Evolutionary conservation across 2,113 vertebrate genomes (phyloP).

Genomic region (Gambusia holbrooki): DNA sequence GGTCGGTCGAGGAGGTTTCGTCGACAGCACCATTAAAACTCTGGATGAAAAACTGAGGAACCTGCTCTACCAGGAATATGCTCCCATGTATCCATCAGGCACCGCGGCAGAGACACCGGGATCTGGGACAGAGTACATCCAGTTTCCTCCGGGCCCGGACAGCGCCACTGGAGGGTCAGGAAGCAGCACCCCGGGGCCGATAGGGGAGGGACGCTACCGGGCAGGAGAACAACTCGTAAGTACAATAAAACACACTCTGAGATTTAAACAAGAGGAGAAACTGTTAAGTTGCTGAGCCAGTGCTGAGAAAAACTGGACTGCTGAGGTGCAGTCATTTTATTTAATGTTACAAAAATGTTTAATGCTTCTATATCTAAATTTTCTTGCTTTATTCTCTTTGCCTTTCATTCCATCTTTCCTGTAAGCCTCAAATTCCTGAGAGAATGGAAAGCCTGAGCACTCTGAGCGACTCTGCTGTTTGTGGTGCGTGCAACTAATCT

Average conservation of each 20-base stretch:
- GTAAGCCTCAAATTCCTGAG: slow-evolving; percentile 83
- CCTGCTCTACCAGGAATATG: slow-evolving; percentile 94
- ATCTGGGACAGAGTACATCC: slow-evolving; percentile 83
- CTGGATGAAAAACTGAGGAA: slow-evolving; percentile 96
- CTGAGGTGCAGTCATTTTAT: slow-evolving; percentile 5
- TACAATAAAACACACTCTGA: background rate
- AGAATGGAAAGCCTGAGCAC: slow-evolving; percentile 82
- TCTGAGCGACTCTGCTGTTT: slow-evolving; percentile 81
- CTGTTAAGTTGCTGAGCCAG: background rate
- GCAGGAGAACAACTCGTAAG: slow-evolving; percentile 80
- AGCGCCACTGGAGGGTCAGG: slow-evolving; percentile 74
- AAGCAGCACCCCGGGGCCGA: slow-evolving; percentile 48
- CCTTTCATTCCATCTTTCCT: slow-evolving; percentile 13
- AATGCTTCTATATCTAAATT: background rate
- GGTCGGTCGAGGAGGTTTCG: slow-evolving; percentile 88
- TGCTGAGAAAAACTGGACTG: background rate
- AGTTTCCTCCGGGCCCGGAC: slow-evolving; percentile 80
- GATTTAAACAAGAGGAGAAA: background rate
- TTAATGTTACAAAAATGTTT: background rate
- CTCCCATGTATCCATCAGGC: slow-evolving; percentile 88
- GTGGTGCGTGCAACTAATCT: slow-evolving; percentile 66
- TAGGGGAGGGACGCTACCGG: slow-evolving; percentile 70
- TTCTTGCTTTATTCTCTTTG: slow-evolving; percentile 13
- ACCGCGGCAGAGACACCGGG: slow-evolving; percentile 83
- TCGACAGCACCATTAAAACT: slow-evolving; percentile 95